Base-by-base conservation (phyloP, 2,888 invertebrate species). In the Cerceris ruficornis region DNA sequence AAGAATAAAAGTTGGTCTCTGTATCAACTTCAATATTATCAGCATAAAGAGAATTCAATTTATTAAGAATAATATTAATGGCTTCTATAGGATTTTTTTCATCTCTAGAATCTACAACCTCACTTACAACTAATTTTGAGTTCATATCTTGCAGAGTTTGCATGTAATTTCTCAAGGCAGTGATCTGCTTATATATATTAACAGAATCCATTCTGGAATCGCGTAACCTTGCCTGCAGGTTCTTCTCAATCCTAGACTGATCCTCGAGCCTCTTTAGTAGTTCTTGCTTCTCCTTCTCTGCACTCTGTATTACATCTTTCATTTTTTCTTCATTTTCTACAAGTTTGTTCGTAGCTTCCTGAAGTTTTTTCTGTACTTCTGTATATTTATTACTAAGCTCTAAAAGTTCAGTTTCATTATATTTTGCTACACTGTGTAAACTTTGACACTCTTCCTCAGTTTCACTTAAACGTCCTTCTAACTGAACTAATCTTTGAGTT, bases 361-460 rank as follows among this genome's bases (percentile, higher is more conserved):
- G 83, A 15, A 92, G 82, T 72, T 88, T 89, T 68, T 88, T 89
- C 81, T 92, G 91, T 13, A 89, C 86, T 65, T 91, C 90, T 8
- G 90, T 88, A 76, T 91, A 90, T 76, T 92, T 92, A 9, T 79
- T 85, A 13, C 89, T 89, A 9, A 92, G 82, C 62, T 91, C 90
- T 60, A 91, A 89, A 0, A 91, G 82, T 73, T 91, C 91, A n/a
- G 81, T 74, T 80, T 92, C 90, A 55, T 88, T 88, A 73, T 88
- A 86, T 81, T 92, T 92, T 46, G 86, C 84, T 7, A 91, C 86
- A 69, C 88, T 88, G 57, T 91, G 89, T 55, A 91, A 81, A 74
- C 89, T 90, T 69, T 90, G 90, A 46, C 90, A 90, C 65, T 92
- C 91, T 43, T 90, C 91, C 73, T 92, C 90, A 0, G 90, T 90